A percentile compares a stretch with the other conserved stretches of the same genome.
phyloP scores from a whole-genome alignment of 2,113 vertebrate genomes.

The Electrona antarctica region DNA sequence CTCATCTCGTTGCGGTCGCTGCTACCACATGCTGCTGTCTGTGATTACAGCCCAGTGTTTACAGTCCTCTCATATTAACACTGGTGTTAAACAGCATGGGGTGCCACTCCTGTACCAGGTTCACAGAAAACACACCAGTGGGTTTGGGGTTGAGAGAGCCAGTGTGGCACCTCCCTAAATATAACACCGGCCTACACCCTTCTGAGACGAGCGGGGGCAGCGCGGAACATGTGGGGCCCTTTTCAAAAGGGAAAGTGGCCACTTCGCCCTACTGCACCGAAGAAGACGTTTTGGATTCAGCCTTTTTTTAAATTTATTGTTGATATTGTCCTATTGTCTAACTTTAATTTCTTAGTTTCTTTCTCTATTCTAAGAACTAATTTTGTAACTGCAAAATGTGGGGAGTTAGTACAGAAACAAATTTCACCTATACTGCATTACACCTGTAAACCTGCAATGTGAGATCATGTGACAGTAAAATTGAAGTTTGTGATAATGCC shows the following conservation, averaged over 20 bases:
- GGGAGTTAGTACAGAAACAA: no score
- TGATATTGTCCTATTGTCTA: no score
- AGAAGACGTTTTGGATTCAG: no score
- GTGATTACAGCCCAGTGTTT: conserved; percentile 73
- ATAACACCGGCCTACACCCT: neutral
- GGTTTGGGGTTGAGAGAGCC: neutral
- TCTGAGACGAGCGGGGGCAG: neutral
- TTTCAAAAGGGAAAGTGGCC: neutral
- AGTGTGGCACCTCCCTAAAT: conserved; percentile 16
- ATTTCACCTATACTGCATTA: no score
- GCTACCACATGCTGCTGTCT: conserved; percentile 47
- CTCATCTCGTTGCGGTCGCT: conserved; percentile 44
- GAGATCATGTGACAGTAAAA: no score
- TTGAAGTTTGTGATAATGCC: no score
- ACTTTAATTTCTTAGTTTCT: no score
- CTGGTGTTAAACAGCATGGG: conserved; percentile 75
- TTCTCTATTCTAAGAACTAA: no score
- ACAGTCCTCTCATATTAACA: conserved; percentile 75
- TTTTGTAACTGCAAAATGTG: no score
- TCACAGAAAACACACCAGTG: conserved; percentile 8
- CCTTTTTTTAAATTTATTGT: no score
- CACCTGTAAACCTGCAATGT: no score
- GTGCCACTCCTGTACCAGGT: conserved; percentile 43
- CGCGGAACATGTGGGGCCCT: neutral
- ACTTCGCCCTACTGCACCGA: neutral